Percentiles rank a stretch among this genome's conserved stretches.
These are phyloP conservation scores for Onchidella celtica DNA, from an alignment of 2,888 invertebrate genomes.

Conservation along the genomic window DNA sequence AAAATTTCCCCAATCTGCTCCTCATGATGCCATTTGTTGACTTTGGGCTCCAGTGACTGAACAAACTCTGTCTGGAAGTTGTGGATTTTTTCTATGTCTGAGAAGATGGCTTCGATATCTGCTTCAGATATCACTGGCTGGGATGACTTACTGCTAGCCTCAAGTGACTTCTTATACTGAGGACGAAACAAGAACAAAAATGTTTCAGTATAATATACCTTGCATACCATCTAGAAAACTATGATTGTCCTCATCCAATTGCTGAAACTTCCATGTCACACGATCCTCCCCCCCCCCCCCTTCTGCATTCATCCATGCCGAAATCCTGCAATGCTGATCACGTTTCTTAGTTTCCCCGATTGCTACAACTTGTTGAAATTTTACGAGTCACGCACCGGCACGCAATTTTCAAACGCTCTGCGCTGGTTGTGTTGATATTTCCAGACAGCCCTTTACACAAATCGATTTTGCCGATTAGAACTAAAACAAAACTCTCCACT, in stretches of 20 bases:
- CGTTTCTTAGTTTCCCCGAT: no score
- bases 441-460: no score
- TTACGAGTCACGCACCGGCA: no score
- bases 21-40: slow-evolving; percentile 68
- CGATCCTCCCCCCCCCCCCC: background rate
- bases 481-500: no score
- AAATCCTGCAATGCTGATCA: no score
- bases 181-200: background rate
- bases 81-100: slow-evolving; percentile 90
- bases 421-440: no score
- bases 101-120: slow-evolving; percentile 94
- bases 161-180: slow-evolving; percentile 95
- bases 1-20: slow-evolving; percentile 91
- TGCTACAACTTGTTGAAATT: no score
- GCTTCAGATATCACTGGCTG: slow-evolving; percentile 94
- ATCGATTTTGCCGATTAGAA: no score
- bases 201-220: background rate
- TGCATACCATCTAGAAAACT: background rate
- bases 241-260: background rate
- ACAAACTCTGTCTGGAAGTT: slow-evolving; percentile 91
- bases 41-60: slow-evolving; percentile 84
- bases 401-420: no score
- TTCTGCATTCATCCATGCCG: no score
- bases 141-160: slow-evolving; percentile 91
- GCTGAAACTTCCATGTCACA: background rate